A percentile compares a stretch with the other conserved stretches of the same genome.
phyloP scores from a whole-genome alignment of 2,888 invertebrate genomes.

The Oscheius sp. region DNA sequence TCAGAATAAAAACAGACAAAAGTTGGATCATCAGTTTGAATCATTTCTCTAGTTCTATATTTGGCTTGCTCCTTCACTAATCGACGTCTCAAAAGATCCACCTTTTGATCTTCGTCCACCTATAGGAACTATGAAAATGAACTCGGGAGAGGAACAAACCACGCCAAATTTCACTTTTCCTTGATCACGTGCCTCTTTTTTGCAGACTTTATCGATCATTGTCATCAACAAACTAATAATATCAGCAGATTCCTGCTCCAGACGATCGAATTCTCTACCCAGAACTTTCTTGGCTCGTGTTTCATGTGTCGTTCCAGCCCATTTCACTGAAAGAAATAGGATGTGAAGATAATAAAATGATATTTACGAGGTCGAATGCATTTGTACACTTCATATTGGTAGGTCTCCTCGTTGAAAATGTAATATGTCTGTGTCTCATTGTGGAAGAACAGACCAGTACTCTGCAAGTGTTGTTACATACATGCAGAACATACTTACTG shows the following conservation, averaged over 20 bases:
- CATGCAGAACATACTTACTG: conserved; percentile 43
- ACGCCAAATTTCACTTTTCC: background rate
- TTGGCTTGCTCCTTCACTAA: background rate
- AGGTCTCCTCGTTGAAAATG: conserved; percentile 53
- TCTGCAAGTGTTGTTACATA: conserved; percentile 42
- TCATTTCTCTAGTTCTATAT: conserved; percentile 7
- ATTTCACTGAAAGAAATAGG: conserved; percentile 47
- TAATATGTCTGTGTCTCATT: conserved; percentile 60
- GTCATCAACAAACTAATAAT: conserved; percentile 44
- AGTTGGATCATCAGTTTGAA: conserved; percentile 29
- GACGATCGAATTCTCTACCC: conserved; percentile 45
- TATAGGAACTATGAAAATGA: background rate
- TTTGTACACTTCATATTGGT: conserved; percentile 43
- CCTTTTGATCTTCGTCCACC: conserved; percentile 2
- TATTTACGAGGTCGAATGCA: conserved; percentile 43
- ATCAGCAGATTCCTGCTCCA: conserved; percentile 48
- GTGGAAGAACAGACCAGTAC: conserved; percentile 60
- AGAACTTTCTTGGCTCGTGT: conserved; percentile 42
- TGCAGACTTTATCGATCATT: conserved; percentile 41
- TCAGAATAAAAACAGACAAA: conserved; percentile 23
- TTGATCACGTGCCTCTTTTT: conserved; percentile 3
- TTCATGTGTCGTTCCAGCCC: conserved; percentile 46
- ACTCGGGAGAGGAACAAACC: background rate
- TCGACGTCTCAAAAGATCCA: background rate
- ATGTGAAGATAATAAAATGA: background rate